Base-by-base conservation (phyloP, 2,888 invertebrate species). In the Drosophila meridionalis region DNA sequence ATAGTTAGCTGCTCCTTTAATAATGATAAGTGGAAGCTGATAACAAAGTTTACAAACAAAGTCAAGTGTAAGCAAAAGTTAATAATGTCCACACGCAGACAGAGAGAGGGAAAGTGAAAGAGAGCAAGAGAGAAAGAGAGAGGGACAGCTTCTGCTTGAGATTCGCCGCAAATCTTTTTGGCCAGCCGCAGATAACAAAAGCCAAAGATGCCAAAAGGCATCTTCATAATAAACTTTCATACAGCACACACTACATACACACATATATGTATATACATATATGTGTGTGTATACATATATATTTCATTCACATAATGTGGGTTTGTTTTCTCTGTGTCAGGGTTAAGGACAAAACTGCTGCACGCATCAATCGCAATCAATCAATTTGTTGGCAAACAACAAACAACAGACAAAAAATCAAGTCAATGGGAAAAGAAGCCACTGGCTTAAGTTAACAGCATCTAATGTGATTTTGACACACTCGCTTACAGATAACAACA, bases 381-480 rank as follows among this genome's bases (percentile, higher is more conserved):
- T 87, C 90, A 87, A 86, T 90, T 88, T 88, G 76, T 77, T 72
- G 79, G 61, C 83, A 79, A 77, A 72, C 65, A 77, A 72, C 65
- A 71, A 63, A 32, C 40, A 45, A 36, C 4, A 43, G 70, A 77
- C 52, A 68, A 57, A 43, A 53, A 57, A 32, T 47, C 66, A 42
- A 63, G 53, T 11, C 20, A 61, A 53, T 63, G 56, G 28, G 47
- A 30, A 55, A 53, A 56, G 74, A 78, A 71, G 56, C 62, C 73
- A 65, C 38, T 64, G 76, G 65, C 73, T 52, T 82, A 89, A 88
- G 88, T 82, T 90, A 86, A 86, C 89, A 78, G 86, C 80, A 76
- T 78, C 88, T 87, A 89, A 87, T 88, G 90, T 89, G 86, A 87
- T 87, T 87, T 87, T 87, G 88, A 89, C 86, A 85, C 79, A 85